Percentiles rank a stretch among this genome's conserved stretches.
These are phyloP conservation scores for Onthophagus taurus DNA, from an alignment of 1,140 invertebrate genomes.

Conservation along the genomic window DNA sequence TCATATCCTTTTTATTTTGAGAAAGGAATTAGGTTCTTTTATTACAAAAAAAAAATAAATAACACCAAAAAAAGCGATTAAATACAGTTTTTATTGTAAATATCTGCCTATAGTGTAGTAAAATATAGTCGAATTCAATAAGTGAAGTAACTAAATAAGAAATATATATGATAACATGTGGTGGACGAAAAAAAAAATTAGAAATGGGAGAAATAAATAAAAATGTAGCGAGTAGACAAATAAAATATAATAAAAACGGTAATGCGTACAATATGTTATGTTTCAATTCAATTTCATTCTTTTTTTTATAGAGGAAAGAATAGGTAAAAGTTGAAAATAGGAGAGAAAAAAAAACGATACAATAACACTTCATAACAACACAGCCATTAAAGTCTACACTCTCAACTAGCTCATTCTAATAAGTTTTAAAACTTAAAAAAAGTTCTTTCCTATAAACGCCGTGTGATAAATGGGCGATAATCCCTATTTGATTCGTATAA, in stretches of 20 bases:
- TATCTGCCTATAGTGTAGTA: slow-evolving; percentile 19
- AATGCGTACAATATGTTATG: neutral
- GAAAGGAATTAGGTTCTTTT: no score
- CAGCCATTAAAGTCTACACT: slow-evolving; percentile 15
- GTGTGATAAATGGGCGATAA: no score
- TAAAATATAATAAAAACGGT: slow-evolving; percentile 1
- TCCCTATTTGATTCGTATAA: no score
- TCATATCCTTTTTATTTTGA: no score
- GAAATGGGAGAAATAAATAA: slow-evolving; percentile 7
- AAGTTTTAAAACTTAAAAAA: no score
- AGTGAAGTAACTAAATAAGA: slow-evolving; percentile 8
- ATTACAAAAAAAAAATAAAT: no score
- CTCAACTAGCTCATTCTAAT: slow-evolving; percentile 9
- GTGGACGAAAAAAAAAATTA: neutral
- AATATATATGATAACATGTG: no score
- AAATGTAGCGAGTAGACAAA: slow-evolving; percentile 1
- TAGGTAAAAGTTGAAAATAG: no score
- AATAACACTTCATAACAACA: slow-evolving; percentile 16
- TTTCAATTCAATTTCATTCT: slow-evolving; percentile 2
- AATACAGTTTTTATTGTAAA: slow-evolving; percentile 15
- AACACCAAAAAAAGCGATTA: no score
- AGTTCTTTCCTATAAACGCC: no score
- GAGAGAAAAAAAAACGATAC: slow-evolving; percentile 16
- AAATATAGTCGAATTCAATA: slow-evolving; percentile 16
- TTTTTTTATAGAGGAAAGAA: no score